These are phyloP conservation scores for Rousettus leschenaultii DNA, from an alignment of 2,113 vertebrate species.

Conservation along the genomic window DNA sequence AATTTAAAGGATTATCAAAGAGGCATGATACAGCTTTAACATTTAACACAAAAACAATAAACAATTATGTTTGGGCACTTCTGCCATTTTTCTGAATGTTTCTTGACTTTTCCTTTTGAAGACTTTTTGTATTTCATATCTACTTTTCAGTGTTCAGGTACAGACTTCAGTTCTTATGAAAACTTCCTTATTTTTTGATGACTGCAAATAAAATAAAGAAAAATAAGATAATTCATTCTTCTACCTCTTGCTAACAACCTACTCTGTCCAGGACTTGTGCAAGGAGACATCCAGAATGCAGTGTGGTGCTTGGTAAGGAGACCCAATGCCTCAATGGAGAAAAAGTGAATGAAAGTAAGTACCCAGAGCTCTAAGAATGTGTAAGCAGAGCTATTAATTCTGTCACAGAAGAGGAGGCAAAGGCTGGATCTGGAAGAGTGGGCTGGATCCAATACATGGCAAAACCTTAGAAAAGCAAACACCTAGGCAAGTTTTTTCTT, in stretches of 20 bases:
- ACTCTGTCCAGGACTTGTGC: background rate
- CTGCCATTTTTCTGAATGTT: background rate
- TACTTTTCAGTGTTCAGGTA: background rate
- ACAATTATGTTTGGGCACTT: background rate
- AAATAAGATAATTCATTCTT: background rate
- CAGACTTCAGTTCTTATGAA: background rate
- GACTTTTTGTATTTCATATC: background rate
- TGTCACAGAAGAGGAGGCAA: background rate
- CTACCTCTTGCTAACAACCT: background rate
- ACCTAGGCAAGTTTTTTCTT: background rate
- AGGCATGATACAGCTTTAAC: background rate
- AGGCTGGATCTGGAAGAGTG: background rate
- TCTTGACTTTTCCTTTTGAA: background rate
- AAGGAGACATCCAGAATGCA: background rate
- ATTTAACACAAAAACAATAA: background rate
- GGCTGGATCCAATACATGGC: background rate
- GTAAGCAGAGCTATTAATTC: background rate
- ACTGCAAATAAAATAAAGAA: slow-evolving; percentile 4
- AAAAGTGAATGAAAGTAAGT: background rate
- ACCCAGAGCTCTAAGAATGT: background rate
- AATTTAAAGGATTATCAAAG: background rate
- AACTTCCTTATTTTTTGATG: background rate
- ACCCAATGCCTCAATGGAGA: too few relatives aligned
- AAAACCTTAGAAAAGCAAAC: background rate
- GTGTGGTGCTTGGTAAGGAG: background rate